These are phyloP conservation scores for Volucella inanis DNA, from an alignment of 2,888 invertebrate species.

Conservation along the genomic window DNA sequence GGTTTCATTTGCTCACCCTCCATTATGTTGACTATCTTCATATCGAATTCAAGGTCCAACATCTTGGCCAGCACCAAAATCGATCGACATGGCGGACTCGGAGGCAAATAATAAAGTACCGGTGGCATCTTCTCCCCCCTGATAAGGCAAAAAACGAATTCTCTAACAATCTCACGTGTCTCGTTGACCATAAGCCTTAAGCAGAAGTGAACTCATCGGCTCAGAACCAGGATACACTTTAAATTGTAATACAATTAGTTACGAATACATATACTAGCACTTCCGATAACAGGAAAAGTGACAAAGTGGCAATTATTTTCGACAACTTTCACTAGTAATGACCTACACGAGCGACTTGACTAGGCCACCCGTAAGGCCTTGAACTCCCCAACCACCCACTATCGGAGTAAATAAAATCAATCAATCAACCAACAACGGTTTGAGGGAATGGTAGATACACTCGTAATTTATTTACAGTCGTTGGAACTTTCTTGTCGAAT, in stretches of 20 bases:
- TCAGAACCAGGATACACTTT: constrained; percentile 42
- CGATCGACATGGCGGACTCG: constrained; percentile 86
- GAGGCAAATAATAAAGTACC: constrained; percentile 85
- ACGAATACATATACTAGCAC: constrained; percentile 28
- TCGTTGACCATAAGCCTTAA: constrained; percentile 77
- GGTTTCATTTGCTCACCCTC: constrained; percentile 86
- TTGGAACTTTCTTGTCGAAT: constrained; percentile 28
- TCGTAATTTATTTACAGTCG: constrained; percentile 49
- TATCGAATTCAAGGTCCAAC: constrained; percentile 85
- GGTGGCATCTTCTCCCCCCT: constrained; percentile 83
- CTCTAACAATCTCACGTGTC: constrained; percentile 82
- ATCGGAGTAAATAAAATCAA: constrained; percentile 28
- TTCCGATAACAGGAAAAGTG: not conserved
- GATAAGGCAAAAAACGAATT: constrained; percentile 83
- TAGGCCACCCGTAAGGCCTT: constrained; percentile 13
- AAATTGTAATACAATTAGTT: constrained; percentile 39
- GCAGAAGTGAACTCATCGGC: constrained; percentile 61
- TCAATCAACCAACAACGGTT: constrained; percentile 52
- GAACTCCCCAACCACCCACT: constrained; percentile 13
- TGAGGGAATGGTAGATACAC: not conserved
- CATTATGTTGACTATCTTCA: constrained; percentile 85
- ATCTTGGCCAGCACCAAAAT: constrained; percentile 85
- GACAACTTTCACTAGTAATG: constrained; percentile 32
- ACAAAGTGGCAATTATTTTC: constrained; percentile 55
- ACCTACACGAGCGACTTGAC: not conserved